Evolutionary conservation across 2,888 invertebrate genomes (phyloP).

Genomic region (Platerodrilus igneus): DNA sequence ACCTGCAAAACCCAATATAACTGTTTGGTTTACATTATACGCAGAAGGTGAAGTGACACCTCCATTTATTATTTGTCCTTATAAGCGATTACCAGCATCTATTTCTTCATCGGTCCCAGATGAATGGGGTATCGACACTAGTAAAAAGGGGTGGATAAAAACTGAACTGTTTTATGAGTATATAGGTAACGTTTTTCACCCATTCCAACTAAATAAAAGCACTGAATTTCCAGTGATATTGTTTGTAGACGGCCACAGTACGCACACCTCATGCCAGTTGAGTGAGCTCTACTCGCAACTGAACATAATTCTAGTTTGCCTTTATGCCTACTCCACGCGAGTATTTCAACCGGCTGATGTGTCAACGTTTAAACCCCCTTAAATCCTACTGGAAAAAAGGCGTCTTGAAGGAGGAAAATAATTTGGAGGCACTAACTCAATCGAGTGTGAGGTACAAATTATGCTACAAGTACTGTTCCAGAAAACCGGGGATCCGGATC

Average conservation of each 20-base stretch:
- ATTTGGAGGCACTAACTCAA: constrained; percentile 14
- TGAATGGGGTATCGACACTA: constrained; percentile 40
- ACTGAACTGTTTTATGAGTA: constrained; percentile 42
- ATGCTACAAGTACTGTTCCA: too few relatives aligned
- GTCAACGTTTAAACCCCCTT: constrained; percentile 24
- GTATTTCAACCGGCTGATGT: constrained; percentile 34
- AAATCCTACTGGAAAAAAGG: constrained; percentile 28
- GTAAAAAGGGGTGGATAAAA: constrained; percentile 45
- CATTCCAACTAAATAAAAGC: constrained; percentile 33
- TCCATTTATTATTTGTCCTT: constrained; percentile 36
- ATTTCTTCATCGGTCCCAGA: constrained; percentile 36
- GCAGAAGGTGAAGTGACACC: constrained; percentile 34
- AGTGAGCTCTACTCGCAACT: constrained; percentile 19
- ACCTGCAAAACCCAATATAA: constrained; percentile 34
- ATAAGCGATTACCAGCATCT: constrained; percentile 36
- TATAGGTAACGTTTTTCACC: constrained; percentile 36
- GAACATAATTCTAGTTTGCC: too few relatives aligned
- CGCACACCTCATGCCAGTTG: constrained; percentile 20
- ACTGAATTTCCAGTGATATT: constrained; percentile 37
- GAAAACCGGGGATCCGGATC: too few relatives aligned
- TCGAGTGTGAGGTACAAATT: too few relatives aligned
- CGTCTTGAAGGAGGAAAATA: constrained; percentile 32
- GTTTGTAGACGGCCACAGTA: constrained; percentile 38
- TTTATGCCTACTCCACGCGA: too few relatives aligned
- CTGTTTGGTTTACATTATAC: constrained; percentile 39